Percentiles rank a stretch among this genome's conserved stretches.
phyloP scores from a whole-genome alignment of 2,888 invertebrate species.

The Pardosa pseudoannulata region DNA sequence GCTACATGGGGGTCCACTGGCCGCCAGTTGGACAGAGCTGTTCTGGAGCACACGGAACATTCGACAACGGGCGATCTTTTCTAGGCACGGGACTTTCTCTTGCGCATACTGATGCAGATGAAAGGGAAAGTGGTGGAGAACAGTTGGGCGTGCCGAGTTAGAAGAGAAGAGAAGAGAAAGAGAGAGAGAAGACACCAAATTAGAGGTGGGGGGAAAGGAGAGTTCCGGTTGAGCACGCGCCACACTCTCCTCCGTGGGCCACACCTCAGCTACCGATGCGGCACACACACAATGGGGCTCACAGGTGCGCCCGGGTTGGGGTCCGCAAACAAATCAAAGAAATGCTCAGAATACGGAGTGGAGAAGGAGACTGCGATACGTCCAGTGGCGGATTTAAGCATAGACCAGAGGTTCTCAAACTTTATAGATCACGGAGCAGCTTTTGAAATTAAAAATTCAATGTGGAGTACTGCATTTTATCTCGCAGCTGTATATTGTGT shows the following conservation, averaged over 20 bases:
- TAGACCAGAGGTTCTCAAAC: too few species aligned
- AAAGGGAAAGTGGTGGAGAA: slow-evolving; percentile 9
- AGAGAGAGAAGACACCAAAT: slow-evolving; percentile 22
- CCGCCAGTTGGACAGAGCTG: too few species aligned
- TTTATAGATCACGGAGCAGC: too few species aligned
- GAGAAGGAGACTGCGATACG: too few species aligned
- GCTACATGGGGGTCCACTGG: too few species aligned
- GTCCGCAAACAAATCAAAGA: background rate
- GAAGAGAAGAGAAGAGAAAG: background rate
- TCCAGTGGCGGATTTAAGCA: too few species aligned
- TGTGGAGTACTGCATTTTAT: too few species aligned
- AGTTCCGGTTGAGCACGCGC: slow-evolving; percentile 69
- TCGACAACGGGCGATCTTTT: too few species aligned
- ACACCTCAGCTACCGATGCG: slow-evolving; percentile 29
- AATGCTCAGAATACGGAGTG: too few species aligned
- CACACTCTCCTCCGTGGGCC: slow-evolving; percentile 34
- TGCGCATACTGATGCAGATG: slow-evolving; percentile 6
- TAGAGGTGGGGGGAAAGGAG: slow-evolving; percentile 25
- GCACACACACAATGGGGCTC: slow-evolving; percentile 5
- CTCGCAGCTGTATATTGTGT: too few species aligned
- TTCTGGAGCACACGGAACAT: too few species aligned
- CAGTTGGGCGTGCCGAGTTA: slow-evolving; percentile 22
- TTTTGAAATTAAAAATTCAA: too few species aligned
- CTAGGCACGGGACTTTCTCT: background rate
- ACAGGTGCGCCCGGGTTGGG: slow-evolving; percentile 1